Percentiles rank a stretch among this genome's conserved stretches.
phyloP scores from a whole-genome alignment of 2,113 vertebrate species.

The Charadrius vociferus region DNA sequence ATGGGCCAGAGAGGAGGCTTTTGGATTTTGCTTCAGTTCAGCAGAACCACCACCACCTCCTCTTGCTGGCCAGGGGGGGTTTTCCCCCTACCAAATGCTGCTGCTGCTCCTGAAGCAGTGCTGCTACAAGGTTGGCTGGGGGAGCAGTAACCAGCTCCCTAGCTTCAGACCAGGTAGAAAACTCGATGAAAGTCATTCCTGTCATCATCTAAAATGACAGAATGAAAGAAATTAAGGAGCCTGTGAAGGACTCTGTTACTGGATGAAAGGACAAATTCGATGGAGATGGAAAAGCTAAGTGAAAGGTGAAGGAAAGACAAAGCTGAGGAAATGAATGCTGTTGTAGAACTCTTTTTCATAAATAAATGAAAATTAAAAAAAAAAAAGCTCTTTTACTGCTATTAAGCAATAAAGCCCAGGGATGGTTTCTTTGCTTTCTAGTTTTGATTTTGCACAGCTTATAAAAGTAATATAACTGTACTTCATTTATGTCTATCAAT shows the following conservation, averaged over 20 bases:
- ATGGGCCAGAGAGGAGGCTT: neutral
- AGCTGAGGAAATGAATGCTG: neutral
- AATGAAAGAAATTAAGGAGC: neutral
- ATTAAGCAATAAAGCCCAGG: neutral
- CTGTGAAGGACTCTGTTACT: neutral
- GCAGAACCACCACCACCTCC: neutral
- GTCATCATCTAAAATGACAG: neutral
- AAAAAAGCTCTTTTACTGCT: fast-evolving
- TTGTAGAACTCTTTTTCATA: neutral
- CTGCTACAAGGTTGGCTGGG: neutral
- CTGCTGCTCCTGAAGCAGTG: neutral
- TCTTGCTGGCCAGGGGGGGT: fast-evolving
- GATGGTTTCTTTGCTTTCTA: neutral
- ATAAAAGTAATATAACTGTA: conserved; percentile 12
- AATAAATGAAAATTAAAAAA: neutral
- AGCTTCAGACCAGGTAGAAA: neutral
- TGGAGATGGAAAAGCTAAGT: neutral
- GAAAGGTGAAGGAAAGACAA: neutral
- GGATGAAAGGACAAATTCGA: neutral
- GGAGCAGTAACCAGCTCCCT: neutral
- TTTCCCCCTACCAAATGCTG: neutral
- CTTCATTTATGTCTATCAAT: conserved; percentile 37
- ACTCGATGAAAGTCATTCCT: neutral
- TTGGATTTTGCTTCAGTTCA: neutral
- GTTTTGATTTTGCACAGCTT: neutral